Evolutionary conservation across 2,113 vertebrate genomes (phyloP).

Genomic region (Thymallus thymallus): DNA sequence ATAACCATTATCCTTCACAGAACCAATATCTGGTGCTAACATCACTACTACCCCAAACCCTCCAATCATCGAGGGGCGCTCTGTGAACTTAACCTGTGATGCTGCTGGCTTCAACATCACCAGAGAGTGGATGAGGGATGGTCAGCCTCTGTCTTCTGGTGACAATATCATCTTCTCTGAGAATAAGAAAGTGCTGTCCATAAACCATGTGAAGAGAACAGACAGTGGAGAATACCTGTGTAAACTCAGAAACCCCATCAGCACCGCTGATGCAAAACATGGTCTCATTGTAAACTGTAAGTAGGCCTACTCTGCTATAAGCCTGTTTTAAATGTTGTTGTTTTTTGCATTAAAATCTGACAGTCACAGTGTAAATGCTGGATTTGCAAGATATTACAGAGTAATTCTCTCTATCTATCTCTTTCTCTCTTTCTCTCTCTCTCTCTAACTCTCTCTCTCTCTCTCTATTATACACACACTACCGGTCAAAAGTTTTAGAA

Average conservation of each 20-base stretch:
- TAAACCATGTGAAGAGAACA: conserved; percentile 9
- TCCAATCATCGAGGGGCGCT: not conserved
- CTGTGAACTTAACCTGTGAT: conserved; percentile 17
- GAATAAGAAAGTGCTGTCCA: conserved; percentile 18
- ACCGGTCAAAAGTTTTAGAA: too few species aligned
- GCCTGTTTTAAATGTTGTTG: too few species aligned
- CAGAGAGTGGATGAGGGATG: conserved; percentile 31
- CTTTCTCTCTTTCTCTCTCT: too few species aligned
- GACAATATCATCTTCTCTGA: conserved; percentile 24
- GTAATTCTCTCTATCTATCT: too few species aligned
- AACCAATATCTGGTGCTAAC: too few species aligned
- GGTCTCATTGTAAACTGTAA: conserved; percentile 13
- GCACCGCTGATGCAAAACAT: not conserved
- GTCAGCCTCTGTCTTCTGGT: conserved; percentile 11
- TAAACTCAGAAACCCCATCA: conserved; percentile 25
- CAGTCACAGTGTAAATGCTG: too few species aligned
- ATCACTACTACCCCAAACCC: too few species aligned
- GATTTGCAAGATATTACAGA: too few species aligned
- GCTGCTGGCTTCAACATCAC: conserved; percentile 6
- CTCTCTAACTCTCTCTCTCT: too few species aligned
- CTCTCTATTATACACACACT: too few species aligned
- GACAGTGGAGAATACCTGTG: conserved; percentile 36
- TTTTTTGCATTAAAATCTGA: too few species aligned
- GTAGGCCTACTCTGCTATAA: not conserved
- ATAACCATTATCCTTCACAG: too few species aligned